These are phyloP conservation scores for Morpho achilles DNA, from an alignment of 2,888 invertebrate species.

Conservation along the genomic window DNA sequence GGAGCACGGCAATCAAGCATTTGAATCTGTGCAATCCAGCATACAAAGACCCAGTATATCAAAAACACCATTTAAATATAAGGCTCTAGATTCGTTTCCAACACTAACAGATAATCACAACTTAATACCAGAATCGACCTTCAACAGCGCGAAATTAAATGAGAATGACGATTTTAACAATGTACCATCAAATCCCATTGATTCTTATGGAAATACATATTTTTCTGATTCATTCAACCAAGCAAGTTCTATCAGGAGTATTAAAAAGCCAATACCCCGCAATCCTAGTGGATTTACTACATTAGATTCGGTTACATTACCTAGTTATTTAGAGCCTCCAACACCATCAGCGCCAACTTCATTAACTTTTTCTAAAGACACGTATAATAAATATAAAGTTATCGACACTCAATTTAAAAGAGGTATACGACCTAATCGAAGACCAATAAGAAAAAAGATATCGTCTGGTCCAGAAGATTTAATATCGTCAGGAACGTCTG, in stretches of 20 bases:
- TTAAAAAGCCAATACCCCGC: constrained; percentile 50
- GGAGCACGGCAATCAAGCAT: constrained; percentile 67
- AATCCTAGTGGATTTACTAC: constrained; percentile 32
- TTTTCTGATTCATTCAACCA: constrained; percentile 69
- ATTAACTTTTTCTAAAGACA: constrained; percentile 56
- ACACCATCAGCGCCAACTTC: constrained; percentile 58
- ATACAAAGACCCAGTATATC: constrained; percentile 53
- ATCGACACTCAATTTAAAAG: constrained; percentile 58
- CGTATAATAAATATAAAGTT: constrained; percentile 53
- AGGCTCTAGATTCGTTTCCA: constrained; percentile 54
- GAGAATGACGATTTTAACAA: constrained; percentile 51
- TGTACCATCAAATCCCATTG: constrained; percentile 46
- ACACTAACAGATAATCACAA: constrained; percentile 56
- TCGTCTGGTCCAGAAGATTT: constrained; percentile 62
- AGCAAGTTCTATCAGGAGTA: constrained; percentile 58
- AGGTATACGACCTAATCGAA: constrained; percentile 55
- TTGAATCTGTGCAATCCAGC: constrained; percentile 65
- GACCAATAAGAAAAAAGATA: constrained; percentile 69
- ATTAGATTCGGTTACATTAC: constrained; percentile 58
- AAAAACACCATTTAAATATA: constrained; percentile 53
- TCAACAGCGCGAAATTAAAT: constrained; percentile 45
- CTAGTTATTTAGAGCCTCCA: constrained; percentile 72
- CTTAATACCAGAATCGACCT: constrained; percentile 54
- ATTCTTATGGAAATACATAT: constrained; percentile 67
- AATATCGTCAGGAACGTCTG: constrained; percentile 62